Percentiles rank a stretch among this genome's conserved stretches.
Evolutionary conservation across 2,797 vertebrate genomes (phyloP).

Genomic region (Synaphobranchus kaupii): DNA sequence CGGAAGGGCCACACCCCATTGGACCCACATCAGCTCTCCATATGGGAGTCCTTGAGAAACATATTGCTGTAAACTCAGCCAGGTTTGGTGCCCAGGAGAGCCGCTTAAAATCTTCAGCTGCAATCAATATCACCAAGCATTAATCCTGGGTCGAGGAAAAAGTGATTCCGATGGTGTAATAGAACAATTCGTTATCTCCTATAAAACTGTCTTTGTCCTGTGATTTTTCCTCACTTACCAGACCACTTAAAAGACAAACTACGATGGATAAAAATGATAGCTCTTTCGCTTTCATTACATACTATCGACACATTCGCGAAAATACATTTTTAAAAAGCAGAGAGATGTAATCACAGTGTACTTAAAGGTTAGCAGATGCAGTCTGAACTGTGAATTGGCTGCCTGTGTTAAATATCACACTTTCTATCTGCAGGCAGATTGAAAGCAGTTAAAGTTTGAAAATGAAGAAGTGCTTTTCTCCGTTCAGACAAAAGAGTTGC

Average conservation of each 20-base stretch:
- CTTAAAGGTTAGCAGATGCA: not conserved
- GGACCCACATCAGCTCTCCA: not conserved
- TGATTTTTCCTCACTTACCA: slow-evolving; percentile 7
- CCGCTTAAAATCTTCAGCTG: slow-evolving; percentile 16
- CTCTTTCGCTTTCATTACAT: slow-evolving; percentile 16
- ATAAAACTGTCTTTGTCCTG: slow-evolving; percentile 13
- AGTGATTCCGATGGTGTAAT: slow-evolving; percentile 23
- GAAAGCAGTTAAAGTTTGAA: not conserved
- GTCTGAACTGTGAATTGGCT: not conserved
- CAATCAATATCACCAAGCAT: slow-evolving; percentile 22
- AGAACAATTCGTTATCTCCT: slow-evolving; percentile 25
- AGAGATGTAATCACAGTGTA: slow-evolving; percentile 18
- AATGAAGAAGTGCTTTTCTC: not conserved
- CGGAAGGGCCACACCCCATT: not conserved
- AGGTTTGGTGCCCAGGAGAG: not conserved
- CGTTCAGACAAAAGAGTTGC: not conserved
- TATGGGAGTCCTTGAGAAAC: not conserved
- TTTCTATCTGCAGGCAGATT: not conserved
- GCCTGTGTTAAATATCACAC: not conserved
- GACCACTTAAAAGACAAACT: not conserved
- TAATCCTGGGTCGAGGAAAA: slow-evolving; percentile 18
- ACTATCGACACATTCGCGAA: not conserved
- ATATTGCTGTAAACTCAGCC: not conserved
- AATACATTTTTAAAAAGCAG: slow-evolving; percentile 15
- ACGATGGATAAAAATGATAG: not conserved